A percentile compares a stretch with the other conserved stretches of the same genome.
phyloP scores from a whole-genome alignment of 2,113 vertebrate species.

The Paracanthobrama guichenoti region DNA sequence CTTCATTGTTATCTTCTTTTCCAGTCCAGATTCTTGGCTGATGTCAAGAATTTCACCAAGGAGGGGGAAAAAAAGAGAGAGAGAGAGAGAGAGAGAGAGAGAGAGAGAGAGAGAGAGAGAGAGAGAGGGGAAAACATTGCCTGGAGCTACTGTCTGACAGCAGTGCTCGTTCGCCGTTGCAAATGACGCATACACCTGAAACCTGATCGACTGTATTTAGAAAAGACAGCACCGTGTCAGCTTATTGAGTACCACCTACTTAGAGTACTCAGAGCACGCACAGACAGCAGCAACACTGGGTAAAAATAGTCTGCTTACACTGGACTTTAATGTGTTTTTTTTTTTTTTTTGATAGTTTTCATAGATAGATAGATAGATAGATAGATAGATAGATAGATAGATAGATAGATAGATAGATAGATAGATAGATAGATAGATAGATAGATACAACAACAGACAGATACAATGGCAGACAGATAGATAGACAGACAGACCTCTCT shows the following conservation, averaged over 20 bases:
- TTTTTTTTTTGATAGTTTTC: not conserved
- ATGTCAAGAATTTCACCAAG: conserved; percentile 38
- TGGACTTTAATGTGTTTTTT: not conserved
- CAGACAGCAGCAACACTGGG: not conserved
- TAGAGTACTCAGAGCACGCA: conserved; percentile 13
- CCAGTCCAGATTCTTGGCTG: conserved; percentile 46
- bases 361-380: not conserved
- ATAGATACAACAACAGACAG: not conserved
- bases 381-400: not conserved
- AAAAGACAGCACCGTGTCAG: conserved; percentile 24
- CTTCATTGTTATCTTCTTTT: conserved; percentile 58
- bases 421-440: not conserved
- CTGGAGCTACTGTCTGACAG: conserved; percentile 56
- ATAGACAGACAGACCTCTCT: not conserved
- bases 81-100: not conserved
- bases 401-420: not conserved
- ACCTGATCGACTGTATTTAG: conserved; percentile 54
- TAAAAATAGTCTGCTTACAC: conserved; percentile 17
- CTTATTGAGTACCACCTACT: conserved; percentile 17
- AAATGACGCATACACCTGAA: conserved; percentile 49
- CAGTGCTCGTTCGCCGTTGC: conserved; percentile 34
- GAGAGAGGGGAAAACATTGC: conserved; percentile 38
- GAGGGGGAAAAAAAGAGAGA: not conserved
- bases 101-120: not conserved
- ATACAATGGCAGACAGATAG: not conserved